phyloP scores from a whole-genome alignment of 2,888 invertebrate genomes.

The Sisyra terminalis region DNA sequence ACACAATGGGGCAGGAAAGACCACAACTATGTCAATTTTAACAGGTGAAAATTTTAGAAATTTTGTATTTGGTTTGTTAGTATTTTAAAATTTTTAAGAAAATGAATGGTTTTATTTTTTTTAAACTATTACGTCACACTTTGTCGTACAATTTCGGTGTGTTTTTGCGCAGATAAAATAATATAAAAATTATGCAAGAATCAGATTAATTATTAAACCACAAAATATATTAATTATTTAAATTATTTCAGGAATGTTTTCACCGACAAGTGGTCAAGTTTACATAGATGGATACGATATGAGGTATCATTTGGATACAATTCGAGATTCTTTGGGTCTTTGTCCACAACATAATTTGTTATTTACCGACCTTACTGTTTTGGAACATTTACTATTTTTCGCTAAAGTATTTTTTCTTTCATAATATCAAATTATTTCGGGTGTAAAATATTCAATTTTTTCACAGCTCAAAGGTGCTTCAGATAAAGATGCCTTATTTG shows the following conservation, averaged over 20 bases:
- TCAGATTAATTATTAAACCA: too few relatives aligned
- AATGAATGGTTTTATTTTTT: too few relatives aligned
- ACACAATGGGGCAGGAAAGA: constrained; percentile 34
- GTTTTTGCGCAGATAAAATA: too few relatives aligned
- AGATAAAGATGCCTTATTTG: constrained; percentile 26
- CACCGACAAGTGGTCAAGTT: constrained; percentile 53
- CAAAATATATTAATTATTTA: too few relatives aligned
- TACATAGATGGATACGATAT: constrained; percentile 57
- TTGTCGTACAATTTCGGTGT: too few relatives aligned
- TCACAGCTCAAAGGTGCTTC: constrained; percentile 44
- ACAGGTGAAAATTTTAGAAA: constrained; percentile 28
- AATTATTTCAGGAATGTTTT: constrained; percentile 44
- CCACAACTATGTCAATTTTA: constrained; percentile 54
- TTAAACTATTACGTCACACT: too few relatives aligned
- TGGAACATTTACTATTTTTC: constrained; percentile 71
- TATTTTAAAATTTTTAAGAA: not conserved
- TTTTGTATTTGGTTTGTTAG: not conserved
- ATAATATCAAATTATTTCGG: not conserved
- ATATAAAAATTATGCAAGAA: too few relatives aligned
- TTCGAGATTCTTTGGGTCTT: constrained; percentile 62
- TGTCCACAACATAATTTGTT: constrained; percentile 85
- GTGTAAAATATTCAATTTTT: not conserved
- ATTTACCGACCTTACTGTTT: constrained; percentile 66
- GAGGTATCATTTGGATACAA: constrained; percentile 39
- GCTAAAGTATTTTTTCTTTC: constrained; percentile 40